Base-by-base conservation (phyloP, 2,797 vertebrate species). In the Hemibagrus guttatus region DNA sequence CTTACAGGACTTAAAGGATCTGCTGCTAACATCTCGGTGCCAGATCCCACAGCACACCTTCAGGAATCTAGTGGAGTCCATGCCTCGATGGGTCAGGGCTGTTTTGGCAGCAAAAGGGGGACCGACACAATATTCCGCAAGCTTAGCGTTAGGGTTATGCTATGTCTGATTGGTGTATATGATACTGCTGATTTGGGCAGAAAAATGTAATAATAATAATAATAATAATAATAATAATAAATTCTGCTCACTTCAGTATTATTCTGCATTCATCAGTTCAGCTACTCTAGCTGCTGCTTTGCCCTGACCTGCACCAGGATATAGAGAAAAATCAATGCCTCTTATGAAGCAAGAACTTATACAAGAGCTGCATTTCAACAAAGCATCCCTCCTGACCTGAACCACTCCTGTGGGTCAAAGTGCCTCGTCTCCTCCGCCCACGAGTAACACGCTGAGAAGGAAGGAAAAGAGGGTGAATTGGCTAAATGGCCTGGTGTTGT, bases 271-370 rank as follows among this genome's bases (percentile, higher is more conserved):
- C 9, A 58, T 69, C 59, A 42, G 31, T 42, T 85, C 74, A 79
- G 61, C 35, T 5, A 61, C 28, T 79, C 16, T 0, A n/a, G 39
- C 52, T 58, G 64, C 68, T 49, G 26, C 52, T 49, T 87, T 46
- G 14, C 63, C 49, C 52, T 61, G 81, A 42, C 59, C 81, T 59
- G 39, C 64, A 31, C 49, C 54, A 61, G 56, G 49, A 87, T 79
- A 19, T 2, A 11, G 35, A 61, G 46, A 31, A 81, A 87, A 84
- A 72, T 80, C 83, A 63, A 87, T 84, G 81, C 35, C 39, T 79
- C 42, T 80, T 72, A 84, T 87, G 42, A 68, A 84, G 74, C 35
- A 58, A 71, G n/a, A 69, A 31, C 56, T 80, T 68, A 54, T 84
- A 68, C 35, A 56, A 69, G 72, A 46, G 13, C 79, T 78, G 76